Evolutionary conservation across 2,113 vertebrate genomes (phyloP).

Genomic region (Pholis gunnellus): DNA sequence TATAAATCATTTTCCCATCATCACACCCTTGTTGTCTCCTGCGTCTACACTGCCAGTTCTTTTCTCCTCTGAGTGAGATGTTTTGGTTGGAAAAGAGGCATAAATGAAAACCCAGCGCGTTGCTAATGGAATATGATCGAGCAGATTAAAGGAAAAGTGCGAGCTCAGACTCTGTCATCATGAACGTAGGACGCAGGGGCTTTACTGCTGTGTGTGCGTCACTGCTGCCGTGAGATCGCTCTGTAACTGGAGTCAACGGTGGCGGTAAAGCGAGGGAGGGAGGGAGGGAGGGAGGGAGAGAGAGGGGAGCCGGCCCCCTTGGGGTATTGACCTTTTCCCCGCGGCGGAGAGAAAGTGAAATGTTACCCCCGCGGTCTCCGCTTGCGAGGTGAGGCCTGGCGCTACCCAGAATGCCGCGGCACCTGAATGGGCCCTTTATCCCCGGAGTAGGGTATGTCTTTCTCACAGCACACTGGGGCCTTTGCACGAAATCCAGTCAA

Average conservation of each 20-base stretch:
- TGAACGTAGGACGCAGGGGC: slow-evolving; percentile 57
- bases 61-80: neutral
- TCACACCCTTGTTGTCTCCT: neutral
- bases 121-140: slow-evolving; percentile 59
- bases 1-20: slow-evolving; percentile 7
- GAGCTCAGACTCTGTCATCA: slow-evolving; percentile 55
- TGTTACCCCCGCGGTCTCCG: slow-evolving; percentile 49
- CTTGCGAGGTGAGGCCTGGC: slow-evolving; percentile 44
- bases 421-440: slow-evolving; percentile 80
- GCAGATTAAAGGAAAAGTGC: slow-evolving; percentile 54
- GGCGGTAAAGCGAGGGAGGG: neutral
- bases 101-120: slow-evolving; percentile 11
- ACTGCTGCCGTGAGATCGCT: slow-evolving; percentile 30
- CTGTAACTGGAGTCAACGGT: slow-evolving; percentile 30
- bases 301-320: slow-evolving; percentile 15
- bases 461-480: slow-evolving; percentile 66
- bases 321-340: slow-evolving; percentile 66
- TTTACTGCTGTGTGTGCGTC: slow-evolving; percentile 33
- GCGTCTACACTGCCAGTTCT: neutral
- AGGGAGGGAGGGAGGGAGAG: neutral
- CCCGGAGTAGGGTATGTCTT: slow-evolving; percentile 59
- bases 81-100: slow-evolving; percentile 18
- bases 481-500: slow-evolving; percentile 50
- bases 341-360: slow-evolving; percentile 72
- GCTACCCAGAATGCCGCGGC: slow-evolving; percentile 45